Evolutionary conservation across 2,888 invertebrate species (phyloP), one percentile per base, ranked within the genome.

Genomic region (Pachycephus smyrnensis): DNA sequence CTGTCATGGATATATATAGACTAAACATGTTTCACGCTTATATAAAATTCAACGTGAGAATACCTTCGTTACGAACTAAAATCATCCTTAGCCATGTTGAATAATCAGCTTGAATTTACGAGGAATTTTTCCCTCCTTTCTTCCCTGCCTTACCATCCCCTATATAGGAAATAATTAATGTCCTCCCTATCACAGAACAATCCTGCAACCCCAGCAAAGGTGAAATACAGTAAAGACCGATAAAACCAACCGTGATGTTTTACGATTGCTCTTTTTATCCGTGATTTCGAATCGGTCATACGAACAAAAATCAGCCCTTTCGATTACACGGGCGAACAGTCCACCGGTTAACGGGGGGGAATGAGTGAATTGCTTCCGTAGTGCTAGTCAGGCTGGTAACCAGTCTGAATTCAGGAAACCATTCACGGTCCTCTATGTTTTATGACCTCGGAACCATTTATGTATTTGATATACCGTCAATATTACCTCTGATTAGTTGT

Each of bases 301-400:
- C 55, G 55, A 55, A 55, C 23, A 71, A 31, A 71, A 71, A 71
- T 71, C 31, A 71, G 31, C 71, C 71, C 71, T 32, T 71, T 71
- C 23, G 71, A 71, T 71, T 71, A 3, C 71, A 71, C 71, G 71
- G 71, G 31, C 71, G 71, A 71, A 71, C 15, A 31, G 32, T 11
- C 12, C 12, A 32, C 12, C 71, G 55, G 55, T 55, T 55, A 23
- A 55, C 23, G 23, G 23, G 23, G 23, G 23, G 55, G 55, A 55
- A 55, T 55, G 55, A 55, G 55, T 55, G 55, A 55, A 55, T 55
- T 23, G 9, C 55, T 55, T 55, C 55, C 55, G 55, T 23, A 55
- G 55, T 23, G 55, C 55, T 55, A 23, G 55, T 23, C 55, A 55
- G 23, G 23, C 55, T 55, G 55, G 55, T 23, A 55, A 9, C 55